Evolutionary conservation across 1,140 invertebrate species (phyloP).

Genomic region (Drosophila micromelanica): DNA sequence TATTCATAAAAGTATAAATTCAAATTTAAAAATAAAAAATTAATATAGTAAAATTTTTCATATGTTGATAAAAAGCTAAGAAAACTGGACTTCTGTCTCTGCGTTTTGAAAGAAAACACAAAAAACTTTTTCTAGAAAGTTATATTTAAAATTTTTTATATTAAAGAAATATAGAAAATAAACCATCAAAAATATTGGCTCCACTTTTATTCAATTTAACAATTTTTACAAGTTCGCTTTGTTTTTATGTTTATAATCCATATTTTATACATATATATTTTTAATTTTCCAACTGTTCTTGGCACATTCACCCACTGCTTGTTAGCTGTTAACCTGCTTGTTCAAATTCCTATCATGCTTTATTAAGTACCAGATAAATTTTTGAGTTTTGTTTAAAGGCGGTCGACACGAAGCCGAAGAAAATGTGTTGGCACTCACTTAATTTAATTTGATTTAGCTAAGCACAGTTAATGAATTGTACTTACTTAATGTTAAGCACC

Average conservation of each 20-base stretch:
- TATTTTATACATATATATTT: neutral
- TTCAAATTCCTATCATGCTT: constrained; percentile 43
- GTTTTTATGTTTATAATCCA: neutral
- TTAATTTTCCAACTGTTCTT: constrained; percentile 3
- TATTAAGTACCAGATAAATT: constrained; percentile 55
- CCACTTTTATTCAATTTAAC: too few relatives aligned
- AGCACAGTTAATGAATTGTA: constrained; percentile 72
- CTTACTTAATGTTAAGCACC: constrained; percentile 65
- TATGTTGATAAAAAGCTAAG: too few relatives aligned
- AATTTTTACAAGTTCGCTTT: too few relatives aligned
- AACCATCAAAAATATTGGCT: too few relatives aligned
- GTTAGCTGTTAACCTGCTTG: constrained; percentile 73
- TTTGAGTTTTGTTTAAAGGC: constrained; percentile 37
- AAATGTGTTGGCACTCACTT: constrained; percentile 50
- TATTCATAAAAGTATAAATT: too few relatives aligned
- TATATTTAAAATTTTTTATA: too few relatives aligned
- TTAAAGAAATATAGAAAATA: too few relatives aligned
- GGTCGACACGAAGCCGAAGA: constrained; percentile 28
- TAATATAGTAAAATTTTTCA: too few relatives aligned
- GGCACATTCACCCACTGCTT: constrained; percentile 49
- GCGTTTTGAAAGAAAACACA: too few relatives aligned
- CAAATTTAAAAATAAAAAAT: too few relatives aligned
- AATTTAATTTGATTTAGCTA: constrained; percentile 54
- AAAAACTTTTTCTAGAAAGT: too few relatives aligned
- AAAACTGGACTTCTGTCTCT: too few relatives aligned